Percentiles rank a stretch among this genome's conserved stretches.
Conservation (phyloP, 2,797 vertebrate species). For the Epinephelus malabaricus region DNA sequence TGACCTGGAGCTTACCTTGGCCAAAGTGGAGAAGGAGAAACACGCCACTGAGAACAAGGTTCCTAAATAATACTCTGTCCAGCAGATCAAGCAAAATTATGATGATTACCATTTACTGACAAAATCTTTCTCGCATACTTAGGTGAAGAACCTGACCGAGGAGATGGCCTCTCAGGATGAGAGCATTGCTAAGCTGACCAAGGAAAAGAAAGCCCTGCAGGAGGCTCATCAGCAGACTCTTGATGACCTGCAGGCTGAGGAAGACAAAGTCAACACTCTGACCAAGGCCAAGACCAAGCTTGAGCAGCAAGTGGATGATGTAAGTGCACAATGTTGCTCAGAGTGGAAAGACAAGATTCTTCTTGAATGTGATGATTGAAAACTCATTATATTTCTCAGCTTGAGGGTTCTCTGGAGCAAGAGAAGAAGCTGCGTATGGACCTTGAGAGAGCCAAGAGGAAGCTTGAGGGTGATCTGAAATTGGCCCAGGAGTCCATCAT, state of each 20-base stretch:
- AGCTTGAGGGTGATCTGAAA: constrained; percentile 92
- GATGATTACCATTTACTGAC: neutral
- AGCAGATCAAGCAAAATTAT: neutral
- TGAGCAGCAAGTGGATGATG: constrained; percentile 93
- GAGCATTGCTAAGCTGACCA: constrained; percentile 80
- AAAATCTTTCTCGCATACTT: neutral
- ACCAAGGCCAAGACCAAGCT: constrained; percentile 91
- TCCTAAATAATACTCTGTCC: neutral
- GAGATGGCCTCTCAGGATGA: constrained; percentile 84
- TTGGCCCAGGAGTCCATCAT: constrained; percentile 88
- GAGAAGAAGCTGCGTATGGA: constrained; percentile 91
- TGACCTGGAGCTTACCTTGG: constrained; percentile 90
- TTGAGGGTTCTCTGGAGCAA: constrained; percentile 91
- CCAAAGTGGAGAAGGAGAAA: constrained; percentile 92
- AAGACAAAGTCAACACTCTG: constrained; percentile 89
- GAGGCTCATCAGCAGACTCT: constrained; percentile 81
- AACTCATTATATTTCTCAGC: constrained; percentile 68
- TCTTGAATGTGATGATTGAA: neutral
- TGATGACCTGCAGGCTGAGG: constrained; percentile 84
- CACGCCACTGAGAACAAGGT: constrained; percentile 94
- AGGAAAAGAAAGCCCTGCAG: constrained; percentile 83
- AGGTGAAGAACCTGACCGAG: constrained; percentile 84
- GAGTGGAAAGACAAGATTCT: neutral
- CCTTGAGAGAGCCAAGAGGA: constrained; percentile 90
- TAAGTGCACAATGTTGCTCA: constrained; percentile 71